Percentiles rank a stretch among this genome's conserved stretches.
These are phyloP conservation scores for Mycetomoellerius zeteki DNA, from an alignment of 1,140 invertebrate genomes.

Conservation along the genomic window DNA sequence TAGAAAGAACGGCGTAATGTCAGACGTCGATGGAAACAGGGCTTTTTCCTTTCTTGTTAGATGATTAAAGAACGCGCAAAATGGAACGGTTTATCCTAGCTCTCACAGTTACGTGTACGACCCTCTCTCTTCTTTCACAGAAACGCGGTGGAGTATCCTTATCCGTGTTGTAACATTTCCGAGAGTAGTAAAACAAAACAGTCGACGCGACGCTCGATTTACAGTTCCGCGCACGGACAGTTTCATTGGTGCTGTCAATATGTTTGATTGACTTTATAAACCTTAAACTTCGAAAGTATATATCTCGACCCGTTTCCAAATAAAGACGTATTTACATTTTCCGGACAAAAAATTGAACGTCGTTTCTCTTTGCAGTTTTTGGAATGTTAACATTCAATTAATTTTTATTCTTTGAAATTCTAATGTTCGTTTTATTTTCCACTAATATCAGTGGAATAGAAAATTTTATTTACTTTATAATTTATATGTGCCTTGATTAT, in stretches of 20 bases:
- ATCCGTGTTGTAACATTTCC: conserved; percentile 14
- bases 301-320: background rate
- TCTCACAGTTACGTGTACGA: background rate
- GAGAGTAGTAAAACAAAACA: conserved; percentile 21
- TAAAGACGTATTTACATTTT: background rate
- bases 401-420: background rate
- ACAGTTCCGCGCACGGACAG: background rate
- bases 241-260: background rate
- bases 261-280: background rate
- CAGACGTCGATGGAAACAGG: conserved; percentile 4
- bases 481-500: too few relatives aligned
- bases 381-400: background rate
- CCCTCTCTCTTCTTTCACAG: conserved; percentile 12
- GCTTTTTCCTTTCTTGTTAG: conserved; percentile 6
- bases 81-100: conserved; percentile 33
- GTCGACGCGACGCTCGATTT: conserved; percentile 23
- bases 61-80: conserved; percentile 44
- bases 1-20: background rate
- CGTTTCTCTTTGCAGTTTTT: background rate
- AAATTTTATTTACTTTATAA: too few relatives aligned
- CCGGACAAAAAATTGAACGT: background rate
- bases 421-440: too few relatives aligned
- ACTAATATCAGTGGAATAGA: too few relatives aligned
- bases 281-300: background rate
- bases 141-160: background rate